Evolutionary conservation across 2,113 vertebrate genomes (phyloP), one percentile per base, ranked within the genome.

Genomic region (Lucifuga dentata): DNA sequence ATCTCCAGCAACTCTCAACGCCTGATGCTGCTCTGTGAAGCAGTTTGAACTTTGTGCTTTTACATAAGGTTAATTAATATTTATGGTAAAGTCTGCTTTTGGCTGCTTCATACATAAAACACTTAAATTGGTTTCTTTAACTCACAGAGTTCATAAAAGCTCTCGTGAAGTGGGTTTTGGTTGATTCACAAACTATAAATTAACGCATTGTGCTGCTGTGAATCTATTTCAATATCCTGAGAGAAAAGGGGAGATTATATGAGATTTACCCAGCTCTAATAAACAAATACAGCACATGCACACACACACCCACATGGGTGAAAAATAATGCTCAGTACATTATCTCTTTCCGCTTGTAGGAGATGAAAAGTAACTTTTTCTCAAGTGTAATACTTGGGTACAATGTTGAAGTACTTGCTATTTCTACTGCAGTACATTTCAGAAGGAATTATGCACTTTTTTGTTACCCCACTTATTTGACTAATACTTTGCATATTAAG

Each of bases 31-130:
- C 20, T 56, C 41, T 21, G 5, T 16, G 33, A 45, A 65, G 11
- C 48, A 4, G 11, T 73, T 46, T 62, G 56, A 76, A 76, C 57
- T 70, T 50, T 67, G 40, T 45, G 63, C 68, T 55, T 9, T 36
- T 17, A 26, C 19, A 11, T 45, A 21, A 64, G 10, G 16, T 44
- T 1, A 43, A 51, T 76, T 46, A 60, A 60, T 64, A 83, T 70
- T 62, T 9, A 73, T 69, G 59, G 49, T 36, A 35, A 73, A 73
- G 20, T 36, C 24, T 36, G 38, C 51, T 33, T 8, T 38, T 55
- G 23, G 12, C 29, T 23, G 21, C 51, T 50, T 13, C 29, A 64
- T 53, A 73, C 32, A 73, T 69, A 15, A 48, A 50, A 48, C 15
- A 5, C 32, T 55, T 56, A 24, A 70, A 41, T 44, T 35, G 26